These are phyloP conservation scores for Lasiommata megera DNA, from an alignment of 2,888 invertebrate species.

Conservation along the genomic window DNA sequence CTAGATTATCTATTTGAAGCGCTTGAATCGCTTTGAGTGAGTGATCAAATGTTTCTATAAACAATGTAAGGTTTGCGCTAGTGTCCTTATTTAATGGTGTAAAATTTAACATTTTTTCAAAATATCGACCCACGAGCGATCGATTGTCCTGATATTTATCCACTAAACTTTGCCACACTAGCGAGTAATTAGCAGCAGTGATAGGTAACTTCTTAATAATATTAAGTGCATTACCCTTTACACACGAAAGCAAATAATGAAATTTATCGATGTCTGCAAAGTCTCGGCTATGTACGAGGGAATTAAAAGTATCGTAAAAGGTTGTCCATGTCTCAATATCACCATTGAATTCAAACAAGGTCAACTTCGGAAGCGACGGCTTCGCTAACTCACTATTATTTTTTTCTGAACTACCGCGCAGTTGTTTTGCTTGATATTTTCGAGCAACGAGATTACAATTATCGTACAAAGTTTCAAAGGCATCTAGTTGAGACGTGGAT, in stretches of 20 bases:
- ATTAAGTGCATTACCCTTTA: conserved; percentile 24
- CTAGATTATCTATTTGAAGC: conserved; percentile 16
- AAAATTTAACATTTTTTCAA: conserved; percentile 29
- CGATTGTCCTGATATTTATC: conserved; percentile 29
- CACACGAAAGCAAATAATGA: too few relatives aligned
- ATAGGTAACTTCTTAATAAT: conserved; percentile 25
- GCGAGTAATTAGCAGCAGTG: conserved; percentile 20
- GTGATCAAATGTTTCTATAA: conserved; percentile 24
- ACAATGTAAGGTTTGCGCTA: conserved; percentile 12
- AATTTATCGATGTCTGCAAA: too few relatives aligned
- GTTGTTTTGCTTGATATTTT: too few relatives aligned
- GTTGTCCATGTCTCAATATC: conserved; percentile 19
- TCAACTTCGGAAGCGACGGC: background rate
- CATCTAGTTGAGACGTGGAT: too few relatives aligned
- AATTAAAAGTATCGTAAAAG: conserved; percentile 28
- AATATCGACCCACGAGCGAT: conserved; percentile 16
- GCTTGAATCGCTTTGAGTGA: conserved; percentile 24
- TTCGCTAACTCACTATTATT: background rate
- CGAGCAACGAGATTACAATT: too few relatives aligned
- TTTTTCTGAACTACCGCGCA: too few relatives aligned
- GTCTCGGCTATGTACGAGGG: conserved; percentile 23
- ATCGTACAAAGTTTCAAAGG: too few relatives aligned
- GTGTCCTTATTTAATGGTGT: conserved; percentile 18
- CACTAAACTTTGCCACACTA: conserved; percentile 27
- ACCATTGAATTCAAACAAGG: conserved; percentile 3